Evolutionary conservation across 2,113 vertebrate species (phyloP), one percentile per base, ranked within the genome.

Genomic region (Epinephelus moara): DNA sequence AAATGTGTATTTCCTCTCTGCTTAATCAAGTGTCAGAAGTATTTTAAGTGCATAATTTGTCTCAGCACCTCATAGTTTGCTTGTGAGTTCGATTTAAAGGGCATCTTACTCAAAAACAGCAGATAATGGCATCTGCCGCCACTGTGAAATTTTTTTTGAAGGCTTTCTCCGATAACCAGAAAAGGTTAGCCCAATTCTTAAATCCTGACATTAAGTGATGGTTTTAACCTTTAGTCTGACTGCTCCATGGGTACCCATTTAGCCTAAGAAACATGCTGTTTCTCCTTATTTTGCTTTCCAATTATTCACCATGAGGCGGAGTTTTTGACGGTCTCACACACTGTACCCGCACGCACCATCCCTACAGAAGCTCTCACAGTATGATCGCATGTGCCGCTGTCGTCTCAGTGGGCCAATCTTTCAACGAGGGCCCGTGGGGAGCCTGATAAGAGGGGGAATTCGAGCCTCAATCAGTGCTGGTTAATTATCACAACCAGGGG

Each of bases 401-500:
- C 25, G 69, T 89, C 88, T 88, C 89, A 40, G 70, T 13, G 72
- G 88, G 77, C 67, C 64, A 74, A 63, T 89, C 86, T 84, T 81
- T 84, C 86, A 88, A 60, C 75, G 77, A 12, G 55, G 69, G 73
- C 71, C 89, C 77, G 13, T 40, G 70, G 88, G 90, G 91, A 87
- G 61, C n/a, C 80, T 85, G 90, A 93, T 94, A 91, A 91, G 89
- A 80, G 66, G 75, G 82, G 87, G 87, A 88, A 90, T 88, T 90
- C 72, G 80, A 91, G 92, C 88, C 94, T 91, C 90, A 91, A 91
- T 95, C 93, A 92, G 84, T 83, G 72, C 90, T 84, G 85, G 86
- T 93, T 96, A 94, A 95, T 95, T 94, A 94, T 90, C 91, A 82
- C 89, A 89, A 93, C 87, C 86, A 81, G 59, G 84, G 59, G 87